These are phyloP conservation scores for Drosophila oshimai DNA, from an alignment of 1,140 invertebrate genomes.

Conservation along the genomic window DNA sequence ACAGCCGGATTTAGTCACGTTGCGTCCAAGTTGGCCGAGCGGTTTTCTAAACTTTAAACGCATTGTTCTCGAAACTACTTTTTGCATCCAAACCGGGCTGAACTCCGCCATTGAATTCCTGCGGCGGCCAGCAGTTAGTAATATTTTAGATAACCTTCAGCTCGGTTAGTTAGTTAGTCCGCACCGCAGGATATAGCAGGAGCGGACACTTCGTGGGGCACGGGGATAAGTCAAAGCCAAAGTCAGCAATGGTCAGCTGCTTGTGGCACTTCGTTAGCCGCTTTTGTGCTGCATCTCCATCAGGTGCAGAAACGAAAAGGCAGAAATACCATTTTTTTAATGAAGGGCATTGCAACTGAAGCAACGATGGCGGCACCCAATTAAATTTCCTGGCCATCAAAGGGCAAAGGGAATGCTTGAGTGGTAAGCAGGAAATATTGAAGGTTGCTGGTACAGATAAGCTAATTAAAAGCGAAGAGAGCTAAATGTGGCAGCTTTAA, in stretches of 20 bases:
- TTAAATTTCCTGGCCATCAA: conserved; percentile 52
- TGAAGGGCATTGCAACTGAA: conserved; percentile 38
- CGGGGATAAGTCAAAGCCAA: conserved; percentile 37
- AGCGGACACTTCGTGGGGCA: neutral
- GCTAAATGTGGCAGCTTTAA: conserved; percentile 39
- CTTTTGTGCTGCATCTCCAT: conserved; percentile 18
- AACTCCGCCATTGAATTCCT: neutral
- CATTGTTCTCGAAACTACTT: too few relatives aligned
- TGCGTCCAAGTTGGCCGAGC: too few relatives aligned
- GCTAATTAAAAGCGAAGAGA: conserved; percentile 29
- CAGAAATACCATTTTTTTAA: conserved; percentile 28
- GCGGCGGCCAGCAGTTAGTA: neutral
- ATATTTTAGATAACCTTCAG: conserved; percentile 24
- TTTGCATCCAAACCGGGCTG: too few relatives aligned
- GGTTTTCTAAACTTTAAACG: too few relatives aligned
- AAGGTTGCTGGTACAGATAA: neutral
- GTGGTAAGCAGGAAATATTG: conserved; percentile 12
- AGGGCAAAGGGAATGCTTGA: conserved; percentile 24
- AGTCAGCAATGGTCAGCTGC: conserved; percentile 45
- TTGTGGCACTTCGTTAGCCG: conserved; percentile 52
- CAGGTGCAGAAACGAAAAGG: neutral
- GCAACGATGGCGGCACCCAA: conserved; percentile 39
- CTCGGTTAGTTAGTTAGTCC: neutral
- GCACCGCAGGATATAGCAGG: neutral
- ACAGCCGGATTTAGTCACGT: too few relatives aligned